phyloP scores from a whole-genome alignment of 2,797 vertebrate species.

The Falco peregrinus region DNA sequence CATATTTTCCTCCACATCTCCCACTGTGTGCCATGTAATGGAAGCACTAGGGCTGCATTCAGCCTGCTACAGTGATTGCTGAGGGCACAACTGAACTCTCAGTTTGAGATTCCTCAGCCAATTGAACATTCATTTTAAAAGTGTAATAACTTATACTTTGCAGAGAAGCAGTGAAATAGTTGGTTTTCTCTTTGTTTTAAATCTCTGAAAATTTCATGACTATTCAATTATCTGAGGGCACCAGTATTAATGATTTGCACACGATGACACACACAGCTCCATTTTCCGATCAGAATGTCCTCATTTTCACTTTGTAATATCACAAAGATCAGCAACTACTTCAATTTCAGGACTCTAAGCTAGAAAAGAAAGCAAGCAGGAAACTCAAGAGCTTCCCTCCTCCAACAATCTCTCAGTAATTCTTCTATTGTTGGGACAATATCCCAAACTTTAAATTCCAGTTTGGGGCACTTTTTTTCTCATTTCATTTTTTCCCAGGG shows the following conservation, averaged over 20 bases:
- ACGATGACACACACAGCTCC: not conserved
- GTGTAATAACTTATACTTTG: not conserved
- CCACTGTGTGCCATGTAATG: accelerated
- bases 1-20: not conserved
- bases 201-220: not conserved
- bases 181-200: not conserved
- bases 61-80: not conserved
- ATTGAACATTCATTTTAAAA: not conserved
- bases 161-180: not conserved
- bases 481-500: not conserved
- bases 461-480: not conserved
- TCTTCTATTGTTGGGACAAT: not conserved
- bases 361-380: not conserved
- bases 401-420: not conserved
- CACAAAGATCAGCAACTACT: not conserved
- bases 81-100: not conserved
- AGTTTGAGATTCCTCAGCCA: not conserved
- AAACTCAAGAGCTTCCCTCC: not conserved
- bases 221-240: not conserved
- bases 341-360: not conserved
- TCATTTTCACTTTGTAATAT: not conserved
- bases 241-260: not conserved
- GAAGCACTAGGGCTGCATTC: not conserved
- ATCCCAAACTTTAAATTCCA: not conserved
- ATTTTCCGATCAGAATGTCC: not conserved